Percentiles rank a stretch among this genome's conserved stretches.
phyloP scores from a whole-genome alignment of 2,113 vertebrate species.

The Aegithalos caudatus region DNA sequence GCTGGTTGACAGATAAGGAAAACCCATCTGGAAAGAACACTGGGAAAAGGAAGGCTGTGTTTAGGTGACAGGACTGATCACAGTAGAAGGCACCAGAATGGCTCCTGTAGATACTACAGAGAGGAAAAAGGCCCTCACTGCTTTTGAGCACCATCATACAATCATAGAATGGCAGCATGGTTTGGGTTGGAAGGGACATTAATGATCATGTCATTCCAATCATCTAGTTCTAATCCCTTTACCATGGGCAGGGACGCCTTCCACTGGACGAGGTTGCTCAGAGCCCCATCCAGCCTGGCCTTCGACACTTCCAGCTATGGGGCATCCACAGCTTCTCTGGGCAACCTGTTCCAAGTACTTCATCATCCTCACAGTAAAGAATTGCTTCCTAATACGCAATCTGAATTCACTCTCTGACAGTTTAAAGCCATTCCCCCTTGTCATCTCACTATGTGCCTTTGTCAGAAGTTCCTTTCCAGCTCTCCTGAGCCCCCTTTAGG shows the following conservation, averaged over 20 bases:
- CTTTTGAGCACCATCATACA: background rate
- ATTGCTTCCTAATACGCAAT: background rate
- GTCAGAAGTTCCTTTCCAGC: background rate
- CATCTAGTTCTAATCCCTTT: background rate
- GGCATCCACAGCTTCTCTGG: background rate
- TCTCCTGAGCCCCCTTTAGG: background rate
- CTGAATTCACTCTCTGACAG: background rate
- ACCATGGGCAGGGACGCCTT: background rate
- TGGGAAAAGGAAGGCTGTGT: background rate
- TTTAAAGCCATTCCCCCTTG: background rate
- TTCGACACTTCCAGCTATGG: background rate
- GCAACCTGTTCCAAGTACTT: background rate
- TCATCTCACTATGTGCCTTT: too few relatives aligned
- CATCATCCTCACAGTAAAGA: background rate
- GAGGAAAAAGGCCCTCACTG: background rate
- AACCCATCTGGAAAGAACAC: background rate
- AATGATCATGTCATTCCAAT: background rate
- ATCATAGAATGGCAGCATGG: background rate
- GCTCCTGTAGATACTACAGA: background rate
- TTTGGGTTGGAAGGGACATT: background rate
- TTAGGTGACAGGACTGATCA: background rate
- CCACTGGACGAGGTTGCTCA: background rate
- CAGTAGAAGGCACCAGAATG: background rate
- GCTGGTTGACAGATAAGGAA: background rate
- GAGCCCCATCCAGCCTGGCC: background rate